Percentiles rank a stretch among this genome's conserved stretches.
phyloP scores from a whole-genome alignment of 37 sponge, comb jelly and placozoan genomes.

The Eunapius fragilis region DNA sequence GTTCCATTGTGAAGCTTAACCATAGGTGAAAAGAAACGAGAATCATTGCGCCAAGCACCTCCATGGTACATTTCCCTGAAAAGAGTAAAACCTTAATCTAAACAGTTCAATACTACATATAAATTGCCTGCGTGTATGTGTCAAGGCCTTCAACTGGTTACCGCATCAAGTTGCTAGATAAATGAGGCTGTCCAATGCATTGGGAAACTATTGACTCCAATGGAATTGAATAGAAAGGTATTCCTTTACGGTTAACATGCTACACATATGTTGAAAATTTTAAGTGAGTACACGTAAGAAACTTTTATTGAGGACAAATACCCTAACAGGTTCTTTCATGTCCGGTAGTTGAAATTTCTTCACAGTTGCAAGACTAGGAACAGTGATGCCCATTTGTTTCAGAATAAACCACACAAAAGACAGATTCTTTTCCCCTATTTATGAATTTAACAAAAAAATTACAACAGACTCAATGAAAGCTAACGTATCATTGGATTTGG shows the following conservation, averaged over 20 bases:
- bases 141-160: slow-evolving; percentile 4
- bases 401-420: not conserved
- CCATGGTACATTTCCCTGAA: slow-evolving; percentile 15
- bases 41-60: slow-evolving; percentile 3
- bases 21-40: not conserved
- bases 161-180: not conserved
- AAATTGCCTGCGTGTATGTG: not conserved
- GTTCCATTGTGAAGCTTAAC: not conserved
- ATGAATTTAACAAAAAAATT: not conserved
- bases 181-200: not conserved
- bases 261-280: not conserved
- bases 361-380: not conserved
- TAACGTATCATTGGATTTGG: slow-evolving; percentile 20
- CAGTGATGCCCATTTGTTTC: not conserved
- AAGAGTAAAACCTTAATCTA: not conserved
- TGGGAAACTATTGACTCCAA: not conserved
- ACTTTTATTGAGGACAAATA: not conserved
- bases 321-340: not conserved
- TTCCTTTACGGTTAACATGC: not conserved
- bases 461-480: not conserved
- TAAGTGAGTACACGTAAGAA: not conserved
- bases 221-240: not conserved
- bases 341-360: not conserved
- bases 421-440: not conserved
- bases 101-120: not conserved